phyloP scores from a whole-genome alignment of 2,113 vertebrate genomes.

The Scartelaos histophorus region DNA sequence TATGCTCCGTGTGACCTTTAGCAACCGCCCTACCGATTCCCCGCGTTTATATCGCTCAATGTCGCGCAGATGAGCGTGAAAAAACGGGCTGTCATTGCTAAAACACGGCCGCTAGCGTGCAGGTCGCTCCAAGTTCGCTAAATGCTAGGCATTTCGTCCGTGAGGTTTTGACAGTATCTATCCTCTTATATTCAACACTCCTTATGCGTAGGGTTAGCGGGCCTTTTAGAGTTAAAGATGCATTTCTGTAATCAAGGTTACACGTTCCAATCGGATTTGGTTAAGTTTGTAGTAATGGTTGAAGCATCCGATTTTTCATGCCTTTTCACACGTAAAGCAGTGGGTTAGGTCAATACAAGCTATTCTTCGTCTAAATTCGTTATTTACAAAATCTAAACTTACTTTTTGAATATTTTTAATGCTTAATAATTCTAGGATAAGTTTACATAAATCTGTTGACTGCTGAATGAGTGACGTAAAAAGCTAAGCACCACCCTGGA shows the following conservation, averaged over 20 bases:
- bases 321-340: background rate
- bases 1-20: background rate
- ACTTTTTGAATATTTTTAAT: no score
- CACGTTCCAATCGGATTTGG: background rate
- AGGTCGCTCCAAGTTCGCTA: conserved; percentile 1
- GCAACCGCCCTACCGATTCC: no score
- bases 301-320: background rate
- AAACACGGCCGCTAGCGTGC: conserved; percentile 9
- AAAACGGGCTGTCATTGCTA: conserved; percentile 29
- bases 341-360: background rate
- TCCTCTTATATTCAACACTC: background rate
- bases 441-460: background rate
- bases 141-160: background rate
- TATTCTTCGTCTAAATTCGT: no score
- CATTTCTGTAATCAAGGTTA: background rate
- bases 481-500: background rate
- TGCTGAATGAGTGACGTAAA: background rate
- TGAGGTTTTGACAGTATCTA: background rate
- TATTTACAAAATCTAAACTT: no score
- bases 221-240: background rate
- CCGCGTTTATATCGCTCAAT: background rate
- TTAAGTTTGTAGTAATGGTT: background rate
- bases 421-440: no score
- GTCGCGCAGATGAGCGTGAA: background rate
- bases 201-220: background rate